A percentile compares a stretch with the other conserved stretches of the same genome.
Evolutionary conservation across 1,140 invertebrate species (phyloP).

Genomic region (Notospermus geniculatus): DNA sequence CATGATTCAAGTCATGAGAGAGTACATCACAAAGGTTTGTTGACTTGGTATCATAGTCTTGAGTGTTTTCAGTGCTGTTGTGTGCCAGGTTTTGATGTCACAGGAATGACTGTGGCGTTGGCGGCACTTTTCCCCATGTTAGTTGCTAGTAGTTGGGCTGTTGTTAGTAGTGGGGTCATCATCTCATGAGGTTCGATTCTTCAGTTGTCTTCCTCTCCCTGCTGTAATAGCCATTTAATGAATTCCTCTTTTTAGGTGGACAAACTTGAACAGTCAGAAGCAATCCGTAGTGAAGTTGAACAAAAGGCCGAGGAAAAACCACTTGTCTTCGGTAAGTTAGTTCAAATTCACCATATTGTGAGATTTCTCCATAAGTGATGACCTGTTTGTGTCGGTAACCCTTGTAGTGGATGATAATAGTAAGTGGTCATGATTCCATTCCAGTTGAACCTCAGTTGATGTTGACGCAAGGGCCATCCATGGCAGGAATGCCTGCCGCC

Average conservation of each 20-base stretch:
- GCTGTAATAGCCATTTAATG: neutral
- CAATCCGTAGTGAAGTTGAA: conserved; percentile 54
- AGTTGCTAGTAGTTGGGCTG: neutral
- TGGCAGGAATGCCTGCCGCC: conserved; percentile 57
- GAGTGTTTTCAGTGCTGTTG: neutral
- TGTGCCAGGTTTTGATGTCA: neutral
- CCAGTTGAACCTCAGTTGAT: conserved; percentile 87
- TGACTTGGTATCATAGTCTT: neutral
- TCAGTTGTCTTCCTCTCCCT: neutral
- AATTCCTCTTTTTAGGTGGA: conserved; percentile 47
- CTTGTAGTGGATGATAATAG: neutral
- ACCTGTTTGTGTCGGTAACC: too few relatives aligned
- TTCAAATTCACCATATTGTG: too few relatives aligned
- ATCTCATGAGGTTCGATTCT: neutral
- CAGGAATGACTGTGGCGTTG: neutral
- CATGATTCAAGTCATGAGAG: conserved; percentile 81
- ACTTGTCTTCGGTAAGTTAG: conserved; percentile 48
- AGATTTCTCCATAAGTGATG: too few relatives aligned
- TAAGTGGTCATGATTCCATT: too few relatives aligned
- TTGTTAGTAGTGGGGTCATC: neutral
- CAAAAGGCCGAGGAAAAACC: conserved; percentile 52
- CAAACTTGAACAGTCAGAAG: conserved; percentile 54
- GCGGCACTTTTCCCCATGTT: neutral
- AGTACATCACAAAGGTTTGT: conserved; percentile 52
- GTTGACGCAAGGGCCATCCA: conserved; percentile 86